phyloP scores from a whole-genome alignment of 2,113 vertebrate genomes.

The Plotosus lineatus region DNA sequence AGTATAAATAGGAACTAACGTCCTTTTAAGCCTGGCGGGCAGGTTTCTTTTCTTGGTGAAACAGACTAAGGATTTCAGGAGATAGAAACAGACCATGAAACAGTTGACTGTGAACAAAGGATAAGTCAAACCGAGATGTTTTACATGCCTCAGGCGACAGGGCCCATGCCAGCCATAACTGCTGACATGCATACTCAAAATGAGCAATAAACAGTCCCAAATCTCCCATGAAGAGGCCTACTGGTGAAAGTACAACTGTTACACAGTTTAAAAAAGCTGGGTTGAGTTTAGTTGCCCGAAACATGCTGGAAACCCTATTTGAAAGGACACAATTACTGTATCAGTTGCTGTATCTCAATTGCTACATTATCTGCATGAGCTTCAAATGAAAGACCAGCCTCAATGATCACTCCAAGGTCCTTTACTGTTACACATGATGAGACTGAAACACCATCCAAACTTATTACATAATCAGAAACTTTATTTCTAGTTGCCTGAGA shows the following conservation, averaged over 20 bases:
- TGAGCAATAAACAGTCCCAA: slow-evolving; percentile 26
- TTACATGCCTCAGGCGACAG: not conserved
- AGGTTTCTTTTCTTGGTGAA: not conserved
- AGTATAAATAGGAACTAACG: not conserved
- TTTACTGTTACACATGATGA: too few relatives aligned
- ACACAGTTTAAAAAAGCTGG: not conserved
- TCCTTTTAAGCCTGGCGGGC: not conserved
- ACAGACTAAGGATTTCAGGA: not conserved
- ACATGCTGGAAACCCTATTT: not conserved
- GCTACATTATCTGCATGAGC: slow-evolving; percentile 21
- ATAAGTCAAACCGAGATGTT: slow-evolving; percentile 2
- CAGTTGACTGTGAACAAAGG: slow-evolving; percentile 22
- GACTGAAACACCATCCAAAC: too few relatives aligned
- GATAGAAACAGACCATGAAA: slow-evolving; percentile 15
- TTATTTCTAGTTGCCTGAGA: too few relatives aligned
- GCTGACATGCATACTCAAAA: slow-evolving; percentile 23
- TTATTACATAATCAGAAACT: too few relatives aligned
- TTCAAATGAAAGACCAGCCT: too few relatives aligned
- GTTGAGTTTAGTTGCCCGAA: not conserved
- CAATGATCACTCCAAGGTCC: too few relatives aligned
- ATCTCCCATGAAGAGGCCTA: not conserved
- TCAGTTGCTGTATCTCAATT: too few relatives aligned
- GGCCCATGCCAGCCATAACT: slow-evolving; percentile 7
- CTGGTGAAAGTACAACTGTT: not conserved
- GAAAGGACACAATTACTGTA: not conserved